Conservation (phyloP, 2,113 vertebrate genomes). For the Girardinichthys multiradiatus region DNA sequence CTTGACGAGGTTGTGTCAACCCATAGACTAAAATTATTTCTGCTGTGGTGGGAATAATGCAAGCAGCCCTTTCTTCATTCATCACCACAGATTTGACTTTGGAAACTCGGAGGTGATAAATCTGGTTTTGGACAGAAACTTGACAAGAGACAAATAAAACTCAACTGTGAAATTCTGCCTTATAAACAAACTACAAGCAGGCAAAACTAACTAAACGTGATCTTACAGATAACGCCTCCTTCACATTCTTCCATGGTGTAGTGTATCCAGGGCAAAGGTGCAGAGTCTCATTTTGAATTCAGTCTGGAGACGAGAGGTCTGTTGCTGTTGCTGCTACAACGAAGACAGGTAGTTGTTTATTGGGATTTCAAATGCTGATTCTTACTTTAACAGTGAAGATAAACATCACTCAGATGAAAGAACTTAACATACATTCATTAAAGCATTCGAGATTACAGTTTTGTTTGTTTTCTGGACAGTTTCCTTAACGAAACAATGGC, state of each 20-base stretch:
- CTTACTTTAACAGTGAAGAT: neutral
- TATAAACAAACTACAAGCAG: neutral
- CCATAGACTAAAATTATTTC: neutral
- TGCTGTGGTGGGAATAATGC: neutral
- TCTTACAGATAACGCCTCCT: neutral
- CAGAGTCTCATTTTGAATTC: neutral
- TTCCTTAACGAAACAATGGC: constrained; percentile 36
- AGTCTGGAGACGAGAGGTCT: neutral
- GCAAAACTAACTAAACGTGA: neutral
- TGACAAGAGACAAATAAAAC: neutral
- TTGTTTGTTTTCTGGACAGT: neutral
- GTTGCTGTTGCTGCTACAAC: neutral
- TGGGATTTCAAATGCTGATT: neutral
- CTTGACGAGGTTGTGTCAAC: neutral
- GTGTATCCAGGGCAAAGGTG: neutral
- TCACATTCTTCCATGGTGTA: neutral
- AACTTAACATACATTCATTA: neutral
- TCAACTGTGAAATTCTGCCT: neutral
- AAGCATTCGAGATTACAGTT: neutral
- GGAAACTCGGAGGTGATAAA: neutral
- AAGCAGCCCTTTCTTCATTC: neutral
- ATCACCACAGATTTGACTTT: neutral
- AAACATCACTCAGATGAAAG: neutral
- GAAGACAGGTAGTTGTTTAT: neutral
- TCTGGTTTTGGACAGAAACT: neutral